phyloP scores from a whole-genome alignment of 2,888 invertebrate genomes.

The Opisthograptis luteolata region DNA sequence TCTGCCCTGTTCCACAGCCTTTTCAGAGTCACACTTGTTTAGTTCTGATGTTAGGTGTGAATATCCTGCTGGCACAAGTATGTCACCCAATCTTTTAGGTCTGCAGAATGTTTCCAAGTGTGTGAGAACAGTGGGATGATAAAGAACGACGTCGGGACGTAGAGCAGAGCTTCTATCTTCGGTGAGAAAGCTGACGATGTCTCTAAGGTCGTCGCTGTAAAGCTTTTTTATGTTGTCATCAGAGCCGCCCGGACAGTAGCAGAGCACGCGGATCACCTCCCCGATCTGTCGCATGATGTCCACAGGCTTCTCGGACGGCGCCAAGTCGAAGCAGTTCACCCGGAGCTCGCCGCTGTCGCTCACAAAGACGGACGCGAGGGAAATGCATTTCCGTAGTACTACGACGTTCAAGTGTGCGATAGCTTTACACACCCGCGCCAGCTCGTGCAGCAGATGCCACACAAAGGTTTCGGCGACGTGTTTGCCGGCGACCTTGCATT shows the following conservation, averaged over 20 bases:
- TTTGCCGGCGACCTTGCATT: conserved; percentile 60
- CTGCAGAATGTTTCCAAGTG: conserved; percentile 60
- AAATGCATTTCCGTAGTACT: conserved; percentile 63
- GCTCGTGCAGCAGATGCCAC: conserved; percentile 71
- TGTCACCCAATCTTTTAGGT: conserved; percentile 54
- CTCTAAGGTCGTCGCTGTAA: conserved; percentile 71
- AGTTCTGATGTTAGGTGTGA: conserved; percentile 48
- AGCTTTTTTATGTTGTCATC: conserved; percentile 50
- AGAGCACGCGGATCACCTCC: conserved; percentile 56
- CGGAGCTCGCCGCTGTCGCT: conserved; percentile 64
- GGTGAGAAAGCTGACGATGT: conserved; percentile 64
- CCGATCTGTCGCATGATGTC: conserved; percentile 66
- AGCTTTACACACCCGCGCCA: conserved; percentile 62
- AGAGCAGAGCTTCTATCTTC: conserved; percentile 61
- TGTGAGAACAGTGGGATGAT: conserved; percentile 76
- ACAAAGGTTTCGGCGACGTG: conserved; percentile 69
- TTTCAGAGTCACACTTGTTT: conserved; percentile 78
- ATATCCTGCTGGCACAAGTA: conserved; percentile 54
- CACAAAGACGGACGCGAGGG: conserved; percentile 62
- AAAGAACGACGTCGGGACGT: conserved; percentile 70
- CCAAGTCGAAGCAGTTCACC: conserved; percentile 70
- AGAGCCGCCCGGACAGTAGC: conserved; percentile 44
- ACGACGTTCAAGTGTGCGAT: conserved; percentile 57
- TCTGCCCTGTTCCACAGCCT: conserved; percentile 65
- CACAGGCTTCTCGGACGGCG: conserved; percentile 20